phyloP scores from a whole-genome alignment of 2,113 vertebrate genomes.

The Crotalus helleri region DNA sequence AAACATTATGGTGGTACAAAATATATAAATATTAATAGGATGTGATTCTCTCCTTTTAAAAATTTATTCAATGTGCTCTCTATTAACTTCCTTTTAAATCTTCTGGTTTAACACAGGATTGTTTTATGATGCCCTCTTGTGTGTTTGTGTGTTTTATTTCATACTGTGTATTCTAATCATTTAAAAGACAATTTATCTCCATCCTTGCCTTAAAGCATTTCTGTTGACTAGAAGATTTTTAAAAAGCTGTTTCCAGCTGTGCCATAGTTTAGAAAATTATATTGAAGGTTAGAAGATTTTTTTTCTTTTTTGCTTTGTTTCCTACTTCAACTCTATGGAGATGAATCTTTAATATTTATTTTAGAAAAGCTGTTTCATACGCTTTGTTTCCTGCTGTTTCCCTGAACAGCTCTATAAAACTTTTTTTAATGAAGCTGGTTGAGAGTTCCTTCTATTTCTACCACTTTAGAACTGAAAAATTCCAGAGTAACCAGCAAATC shows the following conservation, averaged over 20 bases:
- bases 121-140: constrained; percentile 61
- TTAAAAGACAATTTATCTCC: constrained; percentile 55
- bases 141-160: constrained; percentile 60
- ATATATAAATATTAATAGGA: constrained; percentile 11
- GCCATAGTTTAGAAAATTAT: constrained; percentile 59
- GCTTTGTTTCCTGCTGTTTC: constrained; percentile 63
- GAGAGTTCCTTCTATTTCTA: constrained; percentile 39
- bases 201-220: constrained; percentile 51
- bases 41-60: constrained; percentile 50
- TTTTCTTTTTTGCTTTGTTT: constrained; percentile 44
- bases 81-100: constrained; percentile 58
- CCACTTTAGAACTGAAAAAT: constrained; percentile 14
- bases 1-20: background rate
- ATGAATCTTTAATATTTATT: constrained; percentile 67
- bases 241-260: constrained; percentile 67
- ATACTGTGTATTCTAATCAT: constrained; percentile 70
- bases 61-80: constrained; percentile 30
- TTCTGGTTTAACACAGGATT: constrained; percentile 56
- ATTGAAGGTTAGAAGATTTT: constrained; percentile 55
- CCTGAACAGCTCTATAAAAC: constrained; percentile 56
- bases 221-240: constrained; percentile 63
- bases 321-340: constrained; percentile 51
- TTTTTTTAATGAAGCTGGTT: constrained; percentile 54
- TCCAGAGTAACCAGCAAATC: background rate
- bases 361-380: constrained; percentile 52